Conservation (phyloP, 2,888 invertebrate species). For the Tethea ocularis region DNA sequence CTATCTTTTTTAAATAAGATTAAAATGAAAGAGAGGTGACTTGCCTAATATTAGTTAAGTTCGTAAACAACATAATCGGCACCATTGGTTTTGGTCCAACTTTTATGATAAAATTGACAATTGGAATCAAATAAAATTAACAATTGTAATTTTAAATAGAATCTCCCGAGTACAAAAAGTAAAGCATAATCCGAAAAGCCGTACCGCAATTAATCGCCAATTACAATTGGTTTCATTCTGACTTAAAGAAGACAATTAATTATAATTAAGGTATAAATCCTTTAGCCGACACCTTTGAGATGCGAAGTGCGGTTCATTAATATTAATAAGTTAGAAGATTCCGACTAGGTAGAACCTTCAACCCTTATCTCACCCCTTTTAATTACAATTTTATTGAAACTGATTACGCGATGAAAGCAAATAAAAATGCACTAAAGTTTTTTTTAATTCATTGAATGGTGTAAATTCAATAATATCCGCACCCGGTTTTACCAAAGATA, state of each 20-base stretch:
- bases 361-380: conserved; percentile 10
- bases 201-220: background rate
- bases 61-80: too few relatives aligned
- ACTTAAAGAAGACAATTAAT: conserved; percentile 27
- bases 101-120: background rate
- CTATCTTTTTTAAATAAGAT: too few relatives aligned
- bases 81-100: too few relatives aligned
- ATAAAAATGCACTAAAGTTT: background rate
- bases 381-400: conserved; percentile 10
- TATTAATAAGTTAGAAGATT: conserved; percentile 26
- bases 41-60: too few relatives aligned
- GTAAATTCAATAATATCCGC: too few relatives aligned
- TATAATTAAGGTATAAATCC: conserved; percentile 29
- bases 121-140: background rate
- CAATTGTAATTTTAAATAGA: too few relatives aligned
- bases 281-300: conserved; percentile 21
- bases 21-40: too few relatives aligned
- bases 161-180: too few relatives aligned
- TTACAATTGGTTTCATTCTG: conserved; percentile 1
- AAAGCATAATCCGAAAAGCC: background rate
- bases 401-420: background rate
- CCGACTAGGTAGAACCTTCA: background rate
- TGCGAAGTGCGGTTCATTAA: conserved; percentile 24
- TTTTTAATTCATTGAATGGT: too few relatives aligned
- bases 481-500: too few relatives aligned